Evolutionary conservation across 2,888 invertebrate genomes (phyloP).

Genomic region (Thereva nobilitata): DNA sequence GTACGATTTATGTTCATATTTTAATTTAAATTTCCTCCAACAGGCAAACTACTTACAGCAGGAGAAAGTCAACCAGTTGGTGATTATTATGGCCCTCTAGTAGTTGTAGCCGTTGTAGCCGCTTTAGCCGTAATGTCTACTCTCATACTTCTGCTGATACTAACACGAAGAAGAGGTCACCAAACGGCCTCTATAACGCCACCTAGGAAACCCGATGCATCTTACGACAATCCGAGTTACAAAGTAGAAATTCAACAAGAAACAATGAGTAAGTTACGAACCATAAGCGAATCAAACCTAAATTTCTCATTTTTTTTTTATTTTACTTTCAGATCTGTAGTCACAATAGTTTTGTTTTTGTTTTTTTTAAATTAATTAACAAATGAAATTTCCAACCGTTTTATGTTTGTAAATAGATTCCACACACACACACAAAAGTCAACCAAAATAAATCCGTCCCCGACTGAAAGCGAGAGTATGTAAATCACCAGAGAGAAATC

Average conservation of each 20-base stretch:
- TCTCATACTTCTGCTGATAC: slow-evolving; percentile 75
- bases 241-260: slow-evolving; percentile 92
- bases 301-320: too few relatives aligned
- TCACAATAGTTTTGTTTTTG: too few relatives aligned
- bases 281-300: too few relatives aligned
- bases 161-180: slow-evolving; percentile 73
- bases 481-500: too few relatives aligned
- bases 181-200: slow-evolving; percentile 81
- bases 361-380: too few relatives aligned
- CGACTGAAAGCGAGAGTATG: too few relatives aligned
- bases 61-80: slow-evolving; percentile 58
- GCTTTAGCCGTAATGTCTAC: slow-evolving; percentile 83
- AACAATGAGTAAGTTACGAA: slow-evolving; percentile 74
- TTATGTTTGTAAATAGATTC: too few relatives aligned
- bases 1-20: slow-evolving; percentile 11
- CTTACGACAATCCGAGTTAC: slow-evolving; percentile 91
- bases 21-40: slow-evolving; percentile 28
- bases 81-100: slow-evolving; percentile 86
- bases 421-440: too few relatives aligned
- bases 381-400: too few relatives aligned
- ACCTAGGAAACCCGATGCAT: slow-evolving; percentile 79
- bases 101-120: slow-evolving; percentile 85
- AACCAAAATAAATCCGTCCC: too few relatives aligned
- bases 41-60: slow-evolving; percentile 62
- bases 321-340: too few relatives aligned